Evolutionary conservation across 2,888 invertebrate genomes (phyloP), one percentile per base, ranked within the genome.

Genomic region (Cataglyphis altisquamis): DNA sequence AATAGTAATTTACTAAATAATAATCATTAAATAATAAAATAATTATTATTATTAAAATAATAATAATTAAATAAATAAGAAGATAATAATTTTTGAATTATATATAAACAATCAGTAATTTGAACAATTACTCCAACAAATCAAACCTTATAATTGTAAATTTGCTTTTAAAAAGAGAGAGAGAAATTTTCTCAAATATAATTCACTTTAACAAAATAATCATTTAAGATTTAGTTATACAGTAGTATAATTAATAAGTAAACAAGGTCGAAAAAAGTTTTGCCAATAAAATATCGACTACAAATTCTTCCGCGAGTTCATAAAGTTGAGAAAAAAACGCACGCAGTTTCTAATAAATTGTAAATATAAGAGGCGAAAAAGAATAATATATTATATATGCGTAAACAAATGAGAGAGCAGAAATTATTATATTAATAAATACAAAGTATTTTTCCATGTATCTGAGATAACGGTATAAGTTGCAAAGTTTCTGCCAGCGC

Each of bases 401-500:
- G 18, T 15, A 8, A 15, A 29, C 29, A 9, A 39, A 0, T 18
- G 25, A 18, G 41, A 29, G 39, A 18, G n/a, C n/a, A 48, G 18
- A 48, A 48, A 39, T 39, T 25, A 41, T 55, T 12, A 60, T 32
- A 57, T 32, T 57, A 60, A 78, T 45, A 70, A 70, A 70, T 67
- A 39, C 48, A 8, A 41, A 78, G 62, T 18, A 70, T 25, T 48
- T 48, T 36, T 55, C 52, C 60, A 36, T 70, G 70, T 25, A 60
- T 78, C 78, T 70, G 78, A 78, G 72, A 78, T 60, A 67, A 45
- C n/a, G 32, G 60, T 45, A 36, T 36, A 70, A 78, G 72, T 78
- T 70, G 70, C 78, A 78, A 78, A 78, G 78, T 78, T 78, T n/a
- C 78, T 29, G 18, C 45, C 12, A 78, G 36, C 41, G 25, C 60